Evolutionary conservation across 2,113 vertebrate species (phyloP), one percentile per base, ranked within the genome.

Genomic region (Hippotragus niger): DNA sequence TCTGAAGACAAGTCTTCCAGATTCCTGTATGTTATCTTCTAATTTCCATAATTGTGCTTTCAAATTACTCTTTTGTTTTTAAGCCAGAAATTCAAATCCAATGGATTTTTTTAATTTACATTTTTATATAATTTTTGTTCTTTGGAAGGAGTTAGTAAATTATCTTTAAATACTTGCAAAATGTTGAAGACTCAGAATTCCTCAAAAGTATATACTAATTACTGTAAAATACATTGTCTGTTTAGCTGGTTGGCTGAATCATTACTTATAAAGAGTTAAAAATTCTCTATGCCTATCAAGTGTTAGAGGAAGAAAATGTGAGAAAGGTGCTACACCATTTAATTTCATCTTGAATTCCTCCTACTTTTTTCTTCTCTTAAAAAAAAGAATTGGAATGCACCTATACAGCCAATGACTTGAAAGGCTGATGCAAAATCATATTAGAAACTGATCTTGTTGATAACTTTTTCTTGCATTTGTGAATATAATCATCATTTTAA

Each of bases 1-100:
- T 98, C 91, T 87, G 47, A 87, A 11, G 12, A 86, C 29, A 92
- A 93, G 58, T 98, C 92, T 55, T 97, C 60, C 91, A 96, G 97
- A 97, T 97, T 88, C n/a, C 0, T 96, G 87, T 97, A 93, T 96
- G 94, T 87, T 97, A 12, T 15, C 64, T 55, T 47, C 1, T 78
- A 40, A 67, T 40, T 93, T 95, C 80, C 90, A 21, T 62, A 94
- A 40, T 23, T 3, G 0, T n/a, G 21, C 74, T 94, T 11, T 93
- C 31, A 36, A 91, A 23, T 62, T 55, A 55, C 8, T 53, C 19
- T 55, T 84, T 71, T 90, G 16, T 95, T 91, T 94, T 71, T 14
- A 88, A 92, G 33, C 1, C 16, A 94, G 47, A 55, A 84, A 83
- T 96, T 11, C 5, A 92, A 62, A 88, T 81, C 9, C 31, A 92